Evolutionary conservation across 2,113 vertebrate species (phyloP), one percentile per base, ranked within the genome.

Genomic region (Myrmecophaga tridactyla): DNA sequence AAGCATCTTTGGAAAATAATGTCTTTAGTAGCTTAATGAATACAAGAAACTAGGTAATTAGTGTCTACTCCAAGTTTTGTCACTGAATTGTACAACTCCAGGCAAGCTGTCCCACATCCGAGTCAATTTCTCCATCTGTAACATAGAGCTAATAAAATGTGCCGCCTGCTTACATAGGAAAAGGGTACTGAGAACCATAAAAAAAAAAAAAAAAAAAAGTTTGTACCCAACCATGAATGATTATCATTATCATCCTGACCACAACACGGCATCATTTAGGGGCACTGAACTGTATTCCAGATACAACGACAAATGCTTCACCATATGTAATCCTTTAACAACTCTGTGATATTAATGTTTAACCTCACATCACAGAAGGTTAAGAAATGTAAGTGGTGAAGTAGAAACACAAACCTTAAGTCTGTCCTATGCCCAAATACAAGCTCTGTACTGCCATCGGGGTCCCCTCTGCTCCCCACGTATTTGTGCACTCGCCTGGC

Each of bases 401-500:
- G 51, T 14, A 65, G 23, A 27, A 69, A 86, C 36, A 60, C 80
- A 87, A 86, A 89, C 76, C 76, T 39, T 20, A 58, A 51, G 63
- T 65, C 65, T 69, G 80, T 36, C 46, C 5, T 27, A 31, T n/a
- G 48, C 51, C 78, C 56, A n/a, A 46, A 83, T 27, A 18, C 36
- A 67, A 1, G 17, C 7, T 39, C 31, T 15, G 21, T 8, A 11
- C 5, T 18, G 21, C 25, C 1, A 8, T 11, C 70, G 3, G 4
- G 2, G 11, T 56, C 84, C 25, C 51, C 43, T 67, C 41, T 41
- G 51, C 60, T 75, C 77, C 41, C 6, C 11, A 15, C 4, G 1
- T 8, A 13, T 88, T n/a, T n/a, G n/a, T n/a, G n/a, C n/a, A n/a
- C n/a, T n/a, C n/a, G 21, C 36, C n/a, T n/a, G n/a, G n/a, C n/a